Percentiles rank a stretch among this genome's conserved stretches.
Conservation (phyloP, 2,797 vertebrate species). For the Alcedo atthis region DNA sequence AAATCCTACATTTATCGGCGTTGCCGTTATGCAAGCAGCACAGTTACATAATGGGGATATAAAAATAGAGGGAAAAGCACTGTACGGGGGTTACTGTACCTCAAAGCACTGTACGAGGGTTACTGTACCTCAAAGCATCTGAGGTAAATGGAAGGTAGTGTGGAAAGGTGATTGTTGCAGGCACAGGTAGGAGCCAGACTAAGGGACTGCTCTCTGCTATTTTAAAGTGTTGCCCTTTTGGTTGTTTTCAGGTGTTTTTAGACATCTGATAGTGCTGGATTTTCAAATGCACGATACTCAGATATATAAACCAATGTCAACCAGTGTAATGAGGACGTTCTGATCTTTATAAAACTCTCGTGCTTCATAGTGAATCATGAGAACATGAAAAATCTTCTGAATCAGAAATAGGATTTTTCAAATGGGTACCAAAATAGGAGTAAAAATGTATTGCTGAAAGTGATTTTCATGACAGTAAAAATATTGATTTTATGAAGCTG, state of each 20-base stretch:
- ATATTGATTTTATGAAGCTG: background rate
- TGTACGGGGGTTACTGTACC: background rate
- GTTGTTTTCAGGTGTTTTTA: background rate
- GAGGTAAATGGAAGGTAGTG: background rate
- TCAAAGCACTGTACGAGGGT: background rate
- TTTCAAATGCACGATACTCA: background rate
- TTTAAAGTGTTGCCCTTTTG: background rate
- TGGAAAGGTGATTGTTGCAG: background rate
- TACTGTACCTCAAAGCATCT: background rate
- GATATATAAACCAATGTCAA: background rate
- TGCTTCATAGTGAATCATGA: background rate
- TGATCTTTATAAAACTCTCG: background rate
- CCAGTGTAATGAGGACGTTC: background rate
- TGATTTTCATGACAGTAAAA: background rate
- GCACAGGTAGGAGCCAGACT: background rate
- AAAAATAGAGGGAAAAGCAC: background rate
- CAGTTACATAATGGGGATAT: conserved; percentile 52
- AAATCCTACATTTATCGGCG: conserved; percentile 28
- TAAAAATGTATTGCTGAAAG: background rate
- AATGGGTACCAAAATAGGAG: background rate
- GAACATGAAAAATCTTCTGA: background rate
- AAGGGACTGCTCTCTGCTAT: background rate
- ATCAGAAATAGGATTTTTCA: background rate
- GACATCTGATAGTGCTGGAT: background rate
- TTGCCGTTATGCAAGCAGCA: conserved; percentile 51